Base-by-base conservation (phyloP, 2,888 invertebrate species). In the Limnephilus auricula region DNA sequence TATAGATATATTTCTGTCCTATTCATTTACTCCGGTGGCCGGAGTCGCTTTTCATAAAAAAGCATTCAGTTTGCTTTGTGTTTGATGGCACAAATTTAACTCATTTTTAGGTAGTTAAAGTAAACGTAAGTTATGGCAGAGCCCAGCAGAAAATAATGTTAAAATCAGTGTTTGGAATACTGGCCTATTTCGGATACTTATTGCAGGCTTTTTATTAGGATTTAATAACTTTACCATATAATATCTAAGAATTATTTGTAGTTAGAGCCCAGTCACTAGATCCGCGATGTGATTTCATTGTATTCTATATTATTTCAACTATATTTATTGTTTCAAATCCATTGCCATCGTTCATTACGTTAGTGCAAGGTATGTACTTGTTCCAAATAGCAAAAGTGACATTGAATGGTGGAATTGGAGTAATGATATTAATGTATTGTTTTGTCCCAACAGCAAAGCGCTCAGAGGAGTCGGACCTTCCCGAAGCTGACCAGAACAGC, bases 401-500 rank as follows among this genome's bases (percentile, higher is more conserved):
- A 65, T 6, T 65, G 65, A 65, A 25, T 65, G 65, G 25, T 25
- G 18, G 65, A 25, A 65, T 65, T 25, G 25, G 90, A 90, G 90
- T 34, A 80, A 90, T 85, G 86, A 78, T 89, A 90, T 91, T 91
- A 91, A 91, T 91, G 34, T 34, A 90, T 92, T 92, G 93, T 94
- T 94, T 94, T 93, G 93, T 95, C 95, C 50, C 32, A 65, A 93
- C 95, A 97, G 97, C 95, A 92, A 97, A 97, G 96, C 97, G 97
- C 94, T 95, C 96, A 78, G 98, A 98, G 93, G 98, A 98, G 93
- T 98, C 98, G 90, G 98, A 99, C 94, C 96, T 99, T 93, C 98
- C 99, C 0, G 99, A 99, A 95, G 99, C 98, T 91, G 99, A 99
- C 95, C 99, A 99, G 95, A 98, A 98, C 94, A 98, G 98, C 50